phyloP scores from a whole-genome alignment of 2,888 invertebrate species.

The Drosophila pseudotalamancana region DNA sequence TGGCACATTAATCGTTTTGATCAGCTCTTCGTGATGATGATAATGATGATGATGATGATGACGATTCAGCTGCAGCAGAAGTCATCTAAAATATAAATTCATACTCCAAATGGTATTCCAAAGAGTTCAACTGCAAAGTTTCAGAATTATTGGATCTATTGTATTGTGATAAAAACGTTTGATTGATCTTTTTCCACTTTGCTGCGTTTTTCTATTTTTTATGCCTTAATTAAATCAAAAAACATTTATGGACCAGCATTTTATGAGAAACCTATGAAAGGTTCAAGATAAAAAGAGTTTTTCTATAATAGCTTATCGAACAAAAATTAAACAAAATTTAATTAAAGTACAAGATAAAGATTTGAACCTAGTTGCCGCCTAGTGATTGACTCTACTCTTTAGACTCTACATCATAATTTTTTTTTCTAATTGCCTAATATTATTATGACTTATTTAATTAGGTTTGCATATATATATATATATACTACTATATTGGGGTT shows the following conservation, averaged over 20 bases:
- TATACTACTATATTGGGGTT: no score
- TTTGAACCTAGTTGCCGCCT: no score
- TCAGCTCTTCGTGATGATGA: conserved; percentile 55
- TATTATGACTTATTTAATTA: no score
- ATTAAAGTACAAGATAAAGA: no score
- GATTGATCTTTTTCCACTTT: conserved; percentile 4
- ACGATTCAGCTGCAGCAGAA: conserved; percentile 60
- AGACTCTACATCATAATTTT: no score
- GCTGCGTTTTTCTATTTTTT: not conserved
- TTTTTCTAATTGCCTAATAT: no score
- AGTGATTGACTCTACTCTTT: no score
- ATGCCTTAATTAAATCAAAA: conserved; percentile 32
- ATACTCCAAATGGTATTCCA: conserved; percentile 11
- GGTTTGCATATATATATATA: not conserved
- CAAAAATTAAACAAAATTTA: no score
- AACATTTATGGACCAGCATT: conserved; percentile 22
- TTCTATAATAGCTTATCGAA: no score
- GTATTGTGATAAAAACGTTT: conserved; percentile 6
- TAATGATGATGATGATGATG: conserved; percentile 40
- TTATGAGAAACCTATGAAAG: not conserved
- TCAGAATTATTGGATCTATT: no score
- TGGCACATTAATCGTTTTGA: conserved; percentile 62
- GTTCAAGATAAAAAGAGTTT: not conserved
- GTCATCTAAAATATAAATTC: conserved; percentile 15
- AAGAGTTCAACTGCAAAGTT: conserved; percentile 12